Evolutionary conservation across 2,797 vertebrate genomes (phyloP), one percentile per base, ranked within the genome.

Genomic region (Catostomus latipinnis): DNA sequence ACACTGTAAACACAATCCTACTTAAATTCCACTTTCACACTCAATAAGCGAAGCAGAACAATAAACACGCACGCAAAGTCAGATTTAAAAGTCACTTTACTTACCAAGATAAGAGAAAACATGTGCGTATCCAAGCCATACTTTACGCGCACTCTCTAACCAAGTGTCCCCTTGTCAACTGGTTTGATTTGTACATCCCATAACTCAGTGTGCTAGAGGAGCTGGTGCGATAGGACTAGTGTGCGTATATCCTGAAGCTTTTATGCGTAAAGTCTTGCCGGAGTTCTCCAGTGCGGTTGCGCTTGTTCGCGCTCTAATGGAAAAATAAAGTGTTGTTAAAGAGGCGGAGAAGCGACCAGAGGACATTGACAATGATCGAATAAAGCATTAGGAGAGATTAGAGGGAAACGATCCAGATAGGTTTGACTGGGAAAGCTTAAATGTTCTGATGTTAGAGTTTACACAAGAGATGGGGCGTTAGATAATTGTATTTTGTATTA

Each of bases 61-160:
- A 87, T 79, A 86, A 84, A 66, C 65, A 65, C 18, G 58, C 46
- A 45, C 74, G 82, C 84, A 85, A 82, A 90, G 89, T 90, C 88
- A 78, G 16, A 43, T 18, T 18, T 57, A 58, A 43, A 85, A 69
- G 22, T 18, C 76, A 77, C 61, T 74, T 60, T 88, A 93, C 96
- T 96, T 89, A 98, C 97, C 96, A 95, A 77, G 90, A 90, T 67
- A 98, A 84, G 75, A 93, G 93, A 0, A 96, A 80, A 90, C 95
- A 96, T 86, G 92, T 88, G 85, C 95, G 88, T 93, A 96, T 81
- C 69, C 91, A 92, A 89, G 93, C 94, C 96, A 96, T 97, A 88
- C 91, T 92, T 90, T 88, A 77, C 71, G 85, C 72, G 71, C 90
- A 74, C 68, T 88, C 84, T 87, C 80, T 86, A 83, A 76, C 77